Evolutionary conservation across 2,797 vertebrate species (phyloP).

Genomic region (Rhinophrynus dorsalis): DNA sequence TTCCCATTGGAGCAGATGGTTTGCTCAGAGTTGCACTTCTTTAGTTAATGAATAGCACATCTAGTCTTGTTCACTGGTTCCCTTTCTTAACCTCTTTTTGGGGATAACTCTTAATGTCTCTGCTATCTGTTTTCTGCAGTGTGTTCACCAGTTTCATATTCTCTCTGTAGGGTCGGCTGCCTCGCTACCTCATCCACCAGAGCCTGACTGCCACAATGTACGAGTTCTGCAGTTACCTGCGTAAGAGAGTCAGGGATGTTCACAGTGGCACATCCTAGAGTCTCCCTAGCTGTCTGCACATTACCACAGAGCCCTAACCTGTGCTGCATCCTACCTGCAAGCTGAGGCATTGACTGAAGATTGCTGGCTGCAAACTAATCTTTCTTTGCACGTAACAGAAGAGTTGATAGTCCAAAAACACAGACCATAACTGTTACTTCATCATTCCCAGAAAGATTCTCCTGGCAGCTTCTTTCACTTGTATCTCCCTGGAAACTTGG

Average conservation of each 20-base stretch:
- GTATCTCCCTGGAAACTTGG: neutral
- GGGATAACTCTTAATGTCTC: too few relatives aligned
- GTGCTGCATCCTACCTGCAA: neutral
- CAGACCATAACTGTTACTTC: neutral
- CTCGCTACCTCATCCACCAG: conserved; percentile 94
- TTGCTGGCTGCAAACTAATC: neutral
- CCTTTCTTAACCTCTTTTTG: too few relatives aligned
- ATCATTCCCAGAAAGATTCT: neutral
- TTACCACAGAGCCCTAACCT: neutral
- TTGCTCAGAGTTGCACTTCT: too few relatives aligned
- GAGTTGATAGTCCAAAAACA: neutral
- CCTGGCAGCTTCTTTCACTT: neutral
- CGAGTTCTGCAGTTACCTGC: conserved; percentile 88
- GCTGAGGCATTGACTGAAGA: neutral
- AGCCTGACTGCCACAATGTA: conserved; percentile 95
- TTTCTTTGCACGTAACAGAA: neutral
- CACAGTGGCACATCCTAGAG: conserved; percentile 40
- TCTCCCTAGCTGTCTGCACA: neutral
- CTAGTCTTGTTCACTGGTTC: too few relatives aligned
- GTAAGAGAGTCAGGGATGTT: conserved; percentile 79
- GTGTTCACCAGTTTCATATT: too few relatives aligned
- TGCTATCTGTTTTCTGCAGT: too few relatives aligned
- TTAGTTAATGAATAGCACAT: too few relatives aligned
- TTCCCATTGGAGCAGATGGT: too few relatives aligned
- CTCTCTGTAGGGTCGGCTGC: conserved; percentile 80